Percentiles rank a stretch among this genome's conserved stretches.
phyloP scores from a whole-genome alignment of 2,888 invertebrate species.

The Watsonalla cultraria region DNA sequence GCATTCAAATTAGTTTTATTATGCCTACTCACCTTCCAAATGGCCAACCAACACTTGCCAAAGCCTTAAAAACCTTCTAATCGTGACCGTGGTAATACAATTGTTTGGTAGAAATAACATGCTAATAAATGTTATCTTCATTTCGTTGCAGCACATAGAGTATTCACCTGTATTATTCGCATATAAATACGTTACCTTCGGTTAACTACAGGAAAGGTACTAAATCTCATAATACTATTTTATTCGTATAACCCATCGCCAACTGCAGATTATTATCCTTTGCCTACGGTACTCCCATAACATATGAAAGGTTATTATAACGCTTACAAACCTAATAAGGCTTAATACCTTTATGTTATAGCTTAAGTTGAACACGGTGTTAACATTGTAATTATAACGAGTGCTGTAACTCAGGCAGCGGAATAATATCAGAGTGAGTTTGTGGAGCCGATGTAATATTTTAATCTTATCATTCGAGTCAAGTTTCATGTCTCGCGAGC shows the following conservation, averaged over 20 bases:
- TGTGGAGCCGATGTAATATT: conserved; percentile 64
- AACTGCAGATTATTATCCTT: too few relatives aligned
- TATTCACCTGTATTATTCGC: too few relatives aligned
- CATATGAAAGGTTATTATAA: neutral
- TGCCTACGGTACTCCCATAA: too few relatives aligned
- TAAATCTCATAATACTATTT: too few relatives aligned
- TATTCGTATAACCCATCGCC: too few relatives aligned
- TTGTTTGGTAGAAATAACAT: too few relatives aligned
- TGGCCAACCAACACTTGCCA: conserved; percentile 19
- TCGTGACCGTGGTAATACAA: neutral
- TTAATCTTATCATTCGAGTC: conserved; percentile 72
- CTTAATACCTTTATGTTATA: conserved; percentile 33
- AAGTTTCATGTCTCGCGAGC: conserved; percentile 66
- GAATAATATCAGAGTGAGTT: conserved; percentile 52
- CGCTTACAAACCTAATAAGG: conserved; percentile 26
- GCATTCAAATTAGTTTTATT: conserved; percentile 49
- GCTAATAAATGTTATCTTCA: too few relatives aligned
- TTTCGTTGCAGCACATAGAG: too few relatives aligned
- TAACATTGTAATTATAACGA: conserved; percentile 40
- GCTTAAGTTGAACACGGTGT: conserved; percentile 30
- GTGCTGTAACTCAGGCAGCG: conserved; percentile 35
- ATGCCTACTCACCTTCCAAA: conserved; percentile 22
- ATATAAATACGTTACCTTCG: too few relatives aligned
- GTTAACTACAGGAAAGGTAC: too few relatives aligned
- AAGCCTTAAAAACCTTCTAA: neutral